These are phyloP conservation scores for Brachymystax lenok DNA, from an alignment of 2,797 vertebrate species.

Conservation along the genomic window DNA sequence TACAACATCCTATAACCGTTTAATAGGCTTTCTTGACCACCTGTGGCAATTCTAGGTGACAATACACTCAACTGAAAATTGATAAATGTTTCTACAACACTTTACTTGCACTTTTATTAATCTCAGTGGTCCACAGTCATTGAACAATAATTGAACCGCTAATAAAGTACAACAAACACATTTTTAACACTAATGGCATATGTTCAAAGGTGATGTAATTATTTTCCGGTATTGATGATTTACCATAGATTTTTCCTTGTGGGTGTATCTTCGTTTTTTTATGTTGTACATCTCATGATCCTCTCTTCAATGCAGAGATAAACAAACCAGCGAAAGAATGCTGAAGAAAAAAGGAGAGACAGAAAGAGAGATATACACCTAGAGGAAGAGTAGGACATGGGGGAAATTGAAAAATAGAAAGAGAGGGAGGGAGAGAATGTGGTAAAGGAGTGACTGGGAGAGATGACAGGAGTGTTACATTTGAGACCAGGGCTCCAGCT, in stretches of 20 bases:
- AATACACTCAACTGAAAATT: neutral
- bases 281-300: neutral
- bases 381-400: neutral
- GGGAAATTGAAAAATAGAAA: neutral
- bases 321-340: neutral
- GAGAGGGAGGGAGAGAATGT: neutral
- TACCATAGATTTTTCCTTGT: neutral
- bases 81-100: neutral
- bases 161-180: neutral
- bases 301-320: neutral
- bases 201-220: neutral
- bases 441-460: slow-evolving; percentile 12
- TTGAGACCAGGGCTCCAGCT: slow-evolving; percentile 13
- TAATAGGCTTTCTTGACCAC: neutral
- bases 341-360: neutral
- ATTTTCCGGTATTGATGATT: neutral
- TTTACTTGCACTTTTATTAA: neutral
- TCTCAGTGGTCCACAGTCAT: neutral
- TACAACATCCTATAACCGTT: neutral
- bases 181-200: neutral
- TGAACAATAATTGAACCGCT: neutral
- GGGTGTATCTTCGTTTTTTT: neutral
- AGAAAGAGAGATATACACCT: neutral
- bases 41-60: neutral
- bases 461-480: slow-evolving; percentile 28